Evolutionary conservation across 2,888 invertebrate genomes (phyloP), one percentile per base, ranked within the genome.

Genomic region (Drosophila nigricruria): DNA sequence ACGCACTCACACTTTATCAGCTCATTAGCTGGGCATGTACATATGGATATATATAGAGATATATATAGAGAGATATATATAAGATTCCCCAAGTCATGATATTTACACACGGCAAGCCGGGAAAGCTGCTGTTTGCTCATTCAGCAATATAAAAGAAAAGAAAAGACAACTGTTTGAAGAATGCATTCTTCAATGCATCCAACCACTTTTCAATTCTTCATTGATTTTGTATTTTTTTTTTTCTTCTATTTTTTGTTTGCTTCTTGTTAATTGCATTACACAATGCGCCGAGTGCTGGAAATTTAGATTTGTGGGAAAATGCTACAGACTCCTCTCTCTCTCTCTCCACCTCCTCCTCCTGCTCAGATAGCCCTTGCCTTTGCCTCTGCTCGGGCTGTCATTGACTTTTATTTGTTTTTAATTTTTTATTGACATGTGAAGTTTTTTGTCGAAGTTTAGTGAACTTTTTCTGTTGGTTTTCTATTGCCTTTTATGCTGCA

Each of bases 401-500:
- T 80, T 82, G 82, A 71, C 69, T 88, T 89, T 89, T 85, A 85
- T 89, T 85, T 85, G 89, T 82, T 89, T 89, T 89, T 84, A 89
- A 89, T 84, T 89, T 88, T 85, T 89, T 86, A 88, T 86, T 86
- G 86, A 89, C 89, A 88, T 89, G 89, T 88, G 86, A 86, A 89
- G 86, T 88, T 56, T 52, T 20, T 52, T 78, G 85, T 73, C 69
- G 72, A 88, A 86, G 86, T 86, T 86, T 88, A 89, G 73, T 89
- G 86, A 86, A 86, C 86, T 89, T 70, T 70, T 78, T 70, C 78
- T 61, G 63, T 69, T 79, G 43, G 47, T 68, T 81, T 81, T 73
- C 76, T 58, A 70, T 71, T 68, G 71, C 79, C 53, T 52, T 71
- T 64, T 75, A 49, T 53, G 65, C 57, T 65, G 56, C 56, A 70